Evolutionary conservation across 1,140 invertebrate genomes (phyloP), one percentile per base, ranked within the genome.

Genomic region (Matsumurasca onukii): DNA sequence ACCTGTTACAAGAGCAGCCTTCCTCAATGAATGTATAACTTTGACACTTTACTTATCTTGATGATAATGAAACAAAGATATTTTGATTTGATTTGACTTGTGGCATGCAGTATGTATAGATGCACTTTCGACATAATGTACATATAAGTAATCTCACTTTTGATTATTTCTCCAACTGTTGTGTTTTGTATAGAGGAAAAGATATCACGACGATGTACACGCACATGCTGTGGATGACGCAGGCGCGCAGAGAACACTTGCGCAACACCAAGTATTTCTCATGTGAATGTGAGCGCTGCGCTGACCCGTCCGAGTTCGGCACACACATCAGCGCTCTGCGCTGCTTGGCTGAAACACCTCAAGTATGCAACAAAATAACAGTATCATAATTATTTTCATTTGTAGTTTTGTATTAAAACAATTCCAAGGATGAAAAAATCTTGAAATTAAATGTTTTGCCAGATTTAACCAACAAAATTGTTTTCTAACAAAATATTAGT

Each of bases 201-300:
- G 88, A 92, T 74, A 81, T 93, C 12, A 85, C 82, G n/a, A 92
- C 90, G 0, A 91, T 89, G 82, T 93, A 95, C 70, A 92, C 91
- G 1, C 92, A 94, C 75, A 90, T 90, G 2, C 78, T 95, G 61
- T 93, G 91, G 91, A 88, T 91, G 0, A 95, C 92, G 0, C 86
- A 88, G 74, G 86, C 87, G 17, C 82, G 93, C 71, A 82, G 88
- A 67, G 87, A 91, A 73, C 92, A 94, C 83, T 80, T 95, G 2
- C 83, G 84, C 51, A 84, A 89, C 59, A 91, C 89, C 0, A 95
- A 95, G 79, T 93, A 93, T 75, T 94, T 95, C 72, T 77, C 80
- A 2, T 94, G 92, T 69, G 79, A 80, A 67, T 94, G 92, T 77
- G 70, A 80, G 34, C 85, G 92, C 71, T 94, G 92, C 71, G 76